Evolutionary conservation across 2,888 invertebrate genomes (phyloP).

Genomic region (Drosophila prolongata): DNA sequence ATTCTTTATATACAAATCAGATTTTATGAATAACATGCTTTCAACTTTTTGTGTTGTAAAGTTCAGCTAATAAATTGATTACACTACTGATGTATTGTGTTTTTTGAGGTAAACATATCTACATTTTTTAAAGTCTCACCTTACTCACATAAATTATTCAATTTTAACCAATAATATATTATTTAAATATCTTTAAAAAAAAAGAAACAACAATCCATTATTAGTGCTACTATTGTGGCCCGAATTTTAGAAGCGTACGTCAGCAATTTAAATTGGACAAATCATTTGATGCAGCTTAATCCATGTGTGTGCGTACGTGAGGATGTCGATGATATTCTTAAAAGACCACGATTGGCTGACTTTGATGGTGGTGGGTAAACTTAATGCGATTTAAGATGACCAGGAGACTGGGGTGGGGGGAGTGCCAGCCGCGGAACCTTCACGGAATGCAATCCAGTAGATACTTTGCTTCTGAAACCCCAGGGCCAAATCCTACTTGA

Average conservation of each 20-base stretch:
- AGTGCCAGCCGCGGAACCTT: constrained; percentile 29
- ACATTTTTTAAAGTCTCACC: no score
- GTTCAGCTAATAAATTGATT: no score
- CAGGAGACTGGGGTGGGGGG: not conserved
- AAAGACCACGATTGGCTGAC: constrained; percentile 26
- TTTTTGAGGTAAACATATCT: no score
- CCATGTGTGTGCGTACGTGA: constrained; percentile 28
- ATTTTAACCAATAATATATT: no score
- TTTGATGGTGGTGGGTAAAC: constrained; percentile 20
- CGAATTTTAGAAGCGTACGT: not conserved
- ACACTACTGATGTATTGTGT: no score
- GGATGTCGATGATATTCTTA: not conserved
- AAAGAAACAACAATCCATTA: not conserved
- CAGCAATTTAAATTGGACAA: constrained; percentile 47
- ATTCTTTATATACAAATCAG: no score
- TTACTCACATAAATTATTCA: no score
- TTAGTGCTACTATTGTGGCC: not conserved
- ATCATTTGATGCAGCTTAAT: constrained; percentile 48
- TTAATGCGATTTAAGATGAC: constrained; percentile 41
- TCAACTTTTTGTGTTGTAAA: no score
- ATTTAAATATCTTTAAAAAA: no score
- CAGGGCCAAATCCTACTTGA: constrained; percentile 26
- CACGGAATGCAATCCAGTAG: constrained; percentile 26
- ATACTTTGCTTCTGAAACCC: not conserved
- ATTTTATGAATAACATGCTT: no score